Conservation (phyloP, 2,797 vertebrate species). For the Cichlasoma orientale region DNA sequence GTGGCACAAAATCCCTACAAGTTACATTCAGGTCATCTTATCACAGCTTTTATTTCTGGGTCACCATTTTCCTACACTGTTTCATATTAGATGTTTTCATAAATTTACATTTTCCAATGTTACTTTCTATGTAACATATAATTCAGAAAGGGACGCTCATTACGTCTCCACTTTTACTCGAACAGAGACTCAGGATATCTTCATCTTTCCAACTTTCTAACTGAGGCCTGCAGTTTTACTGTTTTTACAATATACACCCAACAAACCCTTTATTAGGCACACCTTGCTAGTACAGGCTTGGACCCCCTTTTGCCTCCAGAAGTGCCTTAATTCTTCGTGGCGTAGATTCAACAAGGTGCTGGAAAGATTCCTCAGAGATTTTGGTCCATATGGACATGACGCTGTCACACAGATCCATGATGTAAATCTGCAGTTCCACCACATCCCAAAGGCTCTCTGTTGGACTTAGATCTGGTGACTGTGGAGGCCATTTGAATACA, state of each 20-base stretch:
- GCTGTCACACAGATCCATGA: not conserved
- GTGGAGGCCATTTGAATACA: not conserved
- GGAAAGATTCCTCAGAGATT: not conserved
- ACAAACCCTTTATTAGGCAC: not conserved
- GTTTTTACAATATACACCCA: not conserved
- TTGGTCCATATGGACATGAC: fast-evolving
- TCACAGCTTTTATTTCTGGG: not conserved
- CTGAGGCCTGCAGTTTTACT: not conserved
- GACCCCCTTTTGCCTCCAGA: not conserved
- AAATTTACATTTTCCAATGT: not conserved
- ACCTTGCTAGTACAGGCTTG: not conserved
- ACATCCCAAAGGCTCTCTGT: fast-evolving
- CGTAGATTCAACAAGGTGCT: not conserved
- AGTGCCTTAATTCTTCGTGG: not conserved
- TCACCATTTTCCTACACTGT: not conserved
- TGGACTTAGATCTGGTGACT: not conserved
- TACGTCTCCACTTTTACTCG: not conserved
- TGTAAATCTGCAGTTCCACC: not conserved
- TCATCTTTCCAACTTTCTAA: not conserved
- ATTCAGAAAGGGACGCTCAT: not conserved
- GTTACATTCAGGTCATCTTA: not conserved
- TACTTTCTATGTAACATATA: not conserved
- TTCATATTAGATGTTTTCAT: not conserved
- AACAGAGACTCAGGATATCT: not conserved
- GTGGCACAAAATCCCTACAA: not conserved